Evolutionary conservation across 2,113 vertebrate genomes (phyloP).

Genomic region (Zosterops hypoxanthus): DNA sequence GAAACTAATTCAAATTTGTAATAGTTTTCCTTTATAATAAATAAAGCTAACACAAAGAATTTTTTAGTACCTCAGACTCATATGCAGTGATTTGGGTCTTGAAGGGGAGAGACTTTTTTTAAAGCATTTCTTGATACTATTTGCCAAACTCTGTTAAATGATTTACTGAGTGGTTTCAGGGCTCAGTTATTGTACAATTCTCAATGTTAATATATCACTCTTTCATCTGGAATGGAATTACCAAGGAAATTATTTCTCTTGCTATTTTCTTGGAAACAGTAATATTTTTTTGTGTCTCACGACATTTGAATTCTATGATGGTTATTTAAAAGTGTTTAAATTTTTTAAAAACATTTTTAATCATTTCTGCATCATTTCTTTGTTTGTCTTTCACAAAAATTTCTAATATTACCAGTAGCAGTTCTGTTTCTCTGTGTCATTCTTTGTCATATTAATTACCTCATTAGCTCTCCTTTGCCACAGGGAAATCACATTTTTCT

Average conservation of each 20-base stretch:
- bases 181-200: not conserved
- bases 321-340: not conserved
- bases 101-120: not conserved
- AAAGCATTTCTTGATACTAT: not conserved
- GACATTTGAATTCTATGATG: not conserved
- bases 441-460: not conserved
- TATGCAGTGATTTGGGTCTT: not conserved
- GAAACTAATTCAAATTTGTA: not conserved
- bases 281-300: not conserved
- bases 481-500: not conserved
- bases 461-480: not conserved
- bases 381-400: constrained; percentile 1
- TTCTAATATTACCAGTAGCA: not conserved
- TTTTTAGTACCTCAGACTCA: not conserved
- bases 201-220: constrained; percentile 1
- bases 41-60: not conserved
- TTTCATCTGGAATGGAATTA: not conserved
- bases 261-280: constrained; percentile 11
- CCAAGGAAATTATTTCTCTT: not conserved
- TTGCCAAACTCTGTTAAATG: constrained; percentile 7
- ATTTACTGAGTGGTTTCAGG: constrained; percentile 19
- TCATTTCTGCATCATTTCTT: not conserved
- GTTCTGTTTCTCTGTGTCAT: not conserved
- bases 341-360: not conserved
- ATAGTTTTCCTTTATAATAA: not conserved